phyloP scores from a whole-genome alignment of 2,888 invertebrate species.

The Oligia strigilis region DNA sequence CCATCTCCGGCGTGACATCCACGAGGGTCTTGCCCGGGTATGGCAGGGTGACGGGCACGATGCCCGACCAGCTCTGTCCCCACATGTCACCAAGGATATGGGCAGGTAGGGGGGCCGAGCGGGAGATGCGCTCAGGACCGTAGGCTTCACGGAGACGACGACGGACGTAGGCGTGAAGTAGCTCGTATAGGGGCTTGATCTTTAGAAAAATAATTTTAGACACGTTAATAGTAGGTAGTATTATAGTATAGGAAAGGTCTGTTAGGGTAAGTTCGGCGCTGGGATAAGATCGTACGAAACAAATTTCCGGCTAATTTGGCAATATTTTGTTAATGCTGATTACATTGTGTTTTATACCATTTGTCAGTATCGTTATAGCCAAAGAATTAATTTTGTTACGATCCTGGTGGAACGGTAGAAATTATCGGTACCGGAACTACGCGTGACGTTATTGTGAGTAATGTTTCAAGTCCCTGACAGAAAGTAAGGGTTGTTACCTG shows the following conservation, averaged over 20 bases:
- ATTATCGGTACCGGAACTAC: no score
- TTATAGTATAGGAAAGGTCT: neutral
- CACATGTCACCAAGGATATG: conserved; percentile 97
- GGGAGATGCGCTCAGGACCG: conserved; percentile 95
- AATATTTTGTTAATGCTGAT: neutral
- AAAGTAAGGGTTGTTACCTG: conserved; percentile 81
- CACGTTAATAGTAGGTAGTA: no score
- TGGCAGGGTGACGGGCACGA: conserved; percentile 95
- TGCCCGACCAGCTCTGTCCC: conserved; percentile 96
- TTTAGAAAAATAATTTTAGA: conserved; percentile 65
- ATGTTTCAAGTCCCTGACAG: neutral
- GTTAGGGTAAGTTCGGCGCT: neutral
- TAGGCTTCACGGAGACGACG: conserved; percentile 95
- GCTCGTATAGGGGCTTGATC: conserved; percentile 96
- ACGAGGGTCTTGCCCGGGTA: conserved; percentile 96
- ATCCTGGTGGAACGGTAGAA: no score
- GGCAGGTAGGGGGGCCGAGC: conserved; percentile 95
- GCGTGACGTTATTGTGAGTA: no score
- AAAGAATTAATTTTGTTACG: no score
- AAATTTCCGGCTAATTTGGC: neutral
- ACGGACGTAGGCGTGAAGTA: conserved; percentile 97
- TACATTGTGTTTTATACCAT: neutral
- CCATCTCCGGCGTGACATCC: conserved; percentile 96
- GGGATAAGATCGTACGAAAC: neutral
- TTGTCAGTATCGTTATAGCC: no score